Conservation (phyloP, 1,140 invertebrate genomes). For the Elysia chlorotica region DNA sequence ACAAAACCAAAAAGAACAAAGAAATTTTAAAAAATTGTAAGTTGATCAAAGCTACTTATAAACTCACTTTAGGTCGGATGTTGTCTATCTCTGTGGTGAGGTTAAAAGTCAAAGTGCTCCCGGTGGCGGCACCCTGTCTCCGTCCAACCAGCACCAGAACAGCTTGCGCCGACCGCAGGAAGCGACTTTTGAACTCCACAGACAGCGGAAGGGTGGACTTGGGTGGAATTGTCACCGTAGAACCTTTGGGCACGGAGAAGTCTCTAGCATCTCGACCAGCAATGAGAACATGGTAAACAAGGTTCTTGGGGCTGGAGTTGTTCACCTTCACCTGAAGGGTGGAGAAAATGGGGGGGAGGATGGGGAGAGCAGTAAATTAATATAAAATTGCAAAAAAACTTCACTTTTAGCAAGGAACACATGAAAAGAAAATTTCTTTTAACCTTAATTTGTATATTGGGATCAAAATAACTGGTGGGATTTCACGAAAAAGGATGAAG, state of each 20-base stretch:
- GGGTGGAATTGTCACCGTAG: conserved; percentile 45
- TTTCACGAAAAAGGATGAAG: no score
- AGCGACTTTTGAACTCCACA: conserved; percentile 58
- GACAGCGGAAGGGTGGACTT: conserved; percentile 49
- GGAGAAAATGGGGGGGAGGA: no score
- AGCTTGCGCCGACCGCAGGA: conserved; percentile 57
- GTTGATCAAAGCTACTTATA: no score
- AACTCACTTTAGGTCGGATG: conserved; percentile 56
- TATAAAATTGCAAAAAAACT: no score
- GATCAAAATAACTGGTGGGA: no score
- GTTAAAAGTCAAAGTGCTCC: conserved; percentile 57
- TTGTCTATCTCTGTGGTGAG: conserved; percentile 55
- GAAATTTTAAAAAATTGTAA: no score
- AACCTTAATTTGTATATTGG: no score
- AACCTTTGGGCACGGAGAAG: conserved; percentile 56
- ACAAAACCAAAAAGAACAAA: no score
- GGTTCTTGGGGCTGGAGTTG: conserved; percentile 57
- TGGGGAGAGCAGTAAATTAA: no score
- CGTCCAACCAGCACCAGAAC: conserved; percentile 56
- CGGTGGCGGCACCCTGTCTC: conserved; percentile 47
- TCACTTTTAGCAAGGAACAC: no score
- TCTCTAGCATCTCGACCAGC: conserved; percentile 56
- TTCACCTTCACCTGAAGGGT: conserved; percentile 53
- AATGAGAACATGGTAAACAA: conserved; percentile 57
- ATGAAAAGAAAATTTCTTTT: no score